Conservation (phyloP, 2,113 vertebrate genomes). For the Entosphenus tridentatus region DNA sequence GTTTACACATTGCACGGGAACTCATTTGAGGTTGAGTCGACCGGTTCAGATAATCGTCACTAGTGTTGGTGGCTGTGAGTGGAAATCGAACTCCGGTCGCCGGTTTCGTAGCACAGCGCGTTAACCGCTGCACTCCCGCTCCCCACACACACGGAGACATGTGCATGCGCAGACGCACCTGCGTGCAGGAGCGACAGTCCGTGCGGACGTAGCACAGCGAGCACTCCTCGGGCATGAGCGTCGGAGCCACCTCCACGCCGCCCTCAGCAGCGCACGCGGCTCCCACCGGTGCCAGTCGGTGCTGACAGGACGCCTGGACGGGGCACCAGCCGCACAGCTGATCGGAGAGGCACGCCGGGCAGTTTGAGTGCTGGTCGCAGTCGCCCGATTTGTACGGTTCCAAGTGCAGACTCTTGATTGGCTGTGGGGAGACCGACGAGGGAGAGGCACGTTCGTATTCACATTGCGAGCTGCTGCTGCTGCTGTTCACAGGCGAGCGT, state of each 20-base stretch:
- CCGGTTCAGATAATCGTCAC: no score
- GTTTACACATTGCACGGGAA: no score
- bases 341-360: conserved; percentile 52
- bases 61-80: no score
- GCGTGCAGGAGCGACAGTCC: conserved; percentile 52
- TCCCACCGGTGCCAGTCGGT: conserved; percentile 26
- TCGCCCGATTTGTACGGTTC: conserved; percentile 49
- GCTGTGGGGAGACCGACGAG: conserved; percentile 18
- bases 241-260: conserved; percentile 25
- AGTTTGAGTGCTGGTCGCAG: conserved; percentile 40
- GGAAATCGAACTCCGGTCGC: no score
- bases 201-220: conserved; percentile 56
- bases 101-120: no score
- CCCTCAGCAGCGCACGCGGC: conserved; percentile 15
- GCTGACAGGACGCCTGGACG: conserved; percentile 23
- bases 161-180: conserved; percentile 19
- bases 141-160: no score
- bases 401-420: conserved; percentile 65
- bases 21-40: no score
- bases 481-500: no score
- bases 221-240: conserved; percentile 48
- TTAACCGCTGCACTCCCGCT: no score
- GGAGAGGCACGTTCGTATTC: no score
- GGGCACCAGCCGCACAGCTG: conserved; percentile 73
- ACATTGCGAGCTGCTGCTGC: no score